Evolutionary conservation across 2,113 vertebrate species (phyloP).

Genomic region (Phainopepla nitens): DNA sequence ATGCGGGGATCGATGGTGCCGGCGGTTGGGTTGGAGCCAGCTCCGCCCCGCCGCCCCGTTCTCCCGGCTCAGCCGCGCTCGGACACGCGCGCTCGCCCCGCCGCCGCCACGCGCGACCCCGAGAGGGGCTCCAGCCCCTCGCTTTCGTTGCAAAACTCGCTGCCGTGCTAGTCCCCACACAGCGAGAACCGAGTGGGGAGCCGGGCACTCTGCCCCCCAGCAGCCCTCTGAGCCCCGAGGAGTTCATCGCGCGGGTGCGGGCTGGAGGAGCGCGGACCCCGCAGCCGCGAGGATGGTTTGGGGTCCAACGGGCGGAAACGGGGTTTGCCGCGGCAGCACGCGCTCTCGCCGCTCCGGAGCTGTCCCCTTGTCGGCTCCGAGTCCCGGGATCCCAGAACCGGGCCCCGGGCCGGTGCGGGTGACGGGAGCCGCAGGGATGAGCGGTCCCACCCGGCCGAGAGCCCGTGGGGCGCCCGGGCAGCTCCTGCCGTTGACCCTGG

Average conservation of each 20-base stretch:
- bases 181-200: background rate
- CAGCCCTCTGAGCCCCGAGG: background rate
- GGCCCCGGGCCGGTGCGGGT: background rate
- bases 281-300: background rate
- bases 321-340: background rate
- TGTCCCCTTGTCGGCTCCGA: background rate
- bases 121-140: background rate
- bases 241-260: background rate
- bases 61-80: background rate
- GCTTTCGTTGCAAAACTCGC: constrained; percentile 32
- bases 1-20: no score
- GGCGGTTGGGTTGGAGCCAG: background rate
- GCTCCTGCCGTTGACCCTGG: background rate
- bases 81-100: background rate
- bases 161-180: background rate
- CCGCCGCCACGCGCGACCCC: background rate
- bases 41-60: background rate
- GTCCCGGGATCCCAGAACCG: no score
- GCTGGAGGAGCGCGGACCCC: background rate
- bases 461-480: background rate
- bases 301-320: background rate
- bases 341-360: background rate
- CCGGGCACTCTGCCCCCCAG: background rate
- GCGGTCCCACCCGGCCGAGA: rapidly evolving
- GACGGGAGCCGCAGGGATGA: background rate